A percentile compares a stretch with the other conserved stretches of the same genome.
Conservation (phyloP, 2,888 invertebrate genomes). For the Ischnura elegans region DNA sequence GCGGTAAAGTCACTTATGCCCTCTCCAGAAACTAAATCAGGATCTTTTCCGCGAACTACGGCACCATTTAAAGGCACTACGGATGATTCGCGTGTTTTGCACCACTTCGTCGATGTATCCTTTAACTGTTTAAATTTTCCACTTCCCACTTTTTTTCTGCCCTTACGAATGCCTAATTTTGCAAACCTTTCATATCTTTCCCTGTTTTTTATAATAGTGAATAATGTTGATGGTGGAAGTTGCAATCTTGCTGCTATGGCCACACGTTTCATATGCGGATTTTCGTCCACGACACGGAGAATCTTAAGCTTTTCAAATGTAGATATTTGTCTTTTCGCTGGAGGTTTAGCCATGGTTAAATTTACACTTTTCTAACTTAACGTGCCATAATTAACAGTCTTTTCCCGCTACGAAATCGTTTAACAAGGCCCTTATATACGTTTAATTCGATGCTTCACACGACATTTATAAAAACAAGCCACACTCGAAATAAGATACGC, state of each 20-base stretch:
- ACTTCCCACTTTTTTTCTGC: not conserved
- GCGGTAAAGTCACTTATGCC: not conserved
- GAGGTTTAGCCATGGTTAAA: not conserved
- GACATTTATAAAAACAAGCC: too few relatives aligned
- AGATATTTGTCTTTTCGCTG: not conserved
- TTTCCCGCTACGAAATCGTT: too few relatives aligned
- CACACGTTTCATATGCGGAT: not conserved
- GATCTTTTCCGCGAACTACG: not conserved
- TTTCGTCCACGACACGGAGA: not conserved
- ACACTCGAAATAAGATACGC: too few relatives aligned
- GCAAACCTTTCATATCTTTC: too few relatives aligned
- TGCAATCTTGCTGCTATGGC: not conserved
- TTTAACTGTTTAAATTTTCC: not conserved
- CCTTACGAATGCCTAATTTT: not conserved
- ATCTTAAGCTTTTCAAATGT: not conserved
- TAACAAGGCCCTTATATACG: too few relatives aligned
- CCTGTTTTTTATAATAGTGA: not conserved
- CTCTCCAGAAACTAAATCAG: not conserved
- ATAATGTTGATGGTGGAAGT: conserved; percentile 45
- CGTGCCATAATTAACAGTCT: too few relatives aligned
- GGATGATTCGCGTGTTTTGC: not conserved
- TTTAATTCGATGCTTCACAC: too few relatives aligned
- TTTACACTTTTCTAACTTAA: too few relatives aligned
- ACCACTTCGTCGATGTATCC: not conserved
- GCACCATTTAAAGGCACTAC: conserved; percentile 44